Base-by-base conservation (phyloP, 2,113 vertebrate species). In the Merops nubicus region DNA sequence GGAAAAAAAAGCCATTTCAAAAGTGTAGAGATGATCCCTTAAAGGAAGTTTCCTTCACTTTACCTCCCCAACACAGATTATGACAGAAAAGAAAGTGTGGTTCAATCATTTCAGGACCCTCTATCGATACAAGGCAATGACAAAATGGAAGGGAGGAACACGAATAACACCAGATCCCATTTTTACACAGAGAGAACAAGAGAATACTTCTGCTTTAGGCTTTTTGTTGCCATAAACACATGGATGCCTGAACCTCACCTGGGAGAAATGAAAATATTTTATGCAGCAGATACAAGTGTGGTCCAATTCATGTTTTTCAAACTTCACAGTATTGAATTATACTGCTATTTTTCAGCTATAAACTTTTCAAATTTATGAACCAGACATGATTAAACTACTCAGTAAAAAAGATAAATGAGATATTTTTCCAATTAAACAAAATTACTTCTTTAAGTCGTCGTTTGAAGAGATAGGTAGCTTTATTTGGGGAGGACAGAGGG, bases 401-500 rank as follows among this genome's bases (percentile, higher is more conserved):
- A 50, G 54, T 77, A 74, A 91, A 74, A 76, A 50, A 91, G 79
- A 74, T 38, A 91, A 95, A 77, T 28, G 16, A 69, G 40, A 31
- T 81, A 62, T 75, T 93, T 95, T 93, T 93, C 86, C 83, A 96
- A 91, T 97, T 96, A 96, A 94, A 75, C 34, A 79, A 80, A 89
- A 92, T 86, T 0, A 74, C 60, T 74, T 74, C 17, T 89, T 81
- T 59, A 95, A 91, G 83, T 91, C 68, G 74, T 72, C 92, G 48
- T 85, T 91, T 91, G 78, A 75, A 91, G 69, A 91, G 56, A 36
- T 75, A 26, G 78, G 43, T 78, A 47, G 50, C 56, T 89, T 38
- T 78, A n/a, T 15, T 72, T 54, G 33, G 68, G 38, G 78, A 53
- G 53, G 53, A 31, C 38, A 15, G 34, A 85, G 19, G 26, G 12